These are phyloP conservation scores for Cantharis lateralis DNA, from an alignment of 2,888 invertebrate genomes.

Conservation along the genomic window DNA sequence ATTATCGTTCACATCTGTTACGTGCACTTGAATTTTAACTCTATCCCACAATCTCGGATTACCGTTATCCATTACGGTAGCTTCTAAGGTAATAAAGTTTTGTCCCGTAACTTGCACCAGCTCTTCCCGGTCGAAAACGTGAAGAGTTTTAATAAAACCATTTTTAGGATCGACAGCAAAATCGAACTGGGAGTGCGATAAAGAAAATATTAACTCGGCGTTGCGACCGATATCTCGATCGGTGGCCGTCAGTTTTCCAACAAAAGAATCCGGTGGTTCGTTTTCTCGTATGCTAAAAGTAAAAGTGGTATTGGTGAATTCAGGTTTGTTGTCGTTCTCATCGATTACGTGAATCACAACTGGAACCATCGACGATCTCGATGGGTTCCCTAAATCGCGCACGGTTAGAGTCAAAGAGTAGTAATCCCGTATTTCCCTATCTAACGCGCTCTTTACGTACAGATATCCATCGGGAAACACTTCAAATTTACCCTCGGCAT, in stretches of 20 bases:
- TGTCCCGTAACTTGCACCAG: slow-evolving; percentile 77
- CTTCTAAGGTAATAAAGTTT: slow-evolving; percentile 82
- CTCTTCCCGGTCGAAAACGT: slow-evolving; percentile 87
- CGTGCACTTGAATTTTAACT: slow-evolving; percentile 83
- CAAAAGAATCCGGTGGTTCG: slow-evolving; percentile 85
- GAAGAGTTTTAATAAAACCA: slow-evolving; percentile 86
- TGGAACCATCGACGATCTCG: slow-evolving; percentile 82
- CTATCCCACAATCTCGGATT: slow-evolving; percentile 76
- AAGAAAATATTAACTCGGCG: slow-evolving; percentile 85
- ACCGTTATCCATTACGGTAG: slow-evolving; percentile 86
- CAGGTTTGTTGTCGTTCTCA: slow-evolving; percentile 95
- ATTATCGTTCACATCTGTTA: slow-evolving; percentile 92
- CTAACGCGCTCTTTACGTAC: slow-evolving; percentile 83
- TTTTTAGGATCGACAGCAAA: slow-evolving; percentile 88
- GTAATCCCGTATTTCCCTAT: slow-evolving; percentile 89
- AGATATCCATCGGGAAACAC: slow-evolving; percentile 94
- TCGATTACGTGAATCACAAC: slow-evolving; percentile 93
- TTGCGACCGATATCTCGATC: slow-evolving; percentile 91
- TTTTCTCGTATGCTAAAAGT: slow-evolving; percentile 89
- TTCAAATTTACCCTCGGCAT: slow-evolving; percentile 84
- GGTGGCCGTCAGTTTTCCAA: slow-evolving; percentile 87
- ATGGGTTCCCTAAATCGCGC: slow-evolving; percentile 77
- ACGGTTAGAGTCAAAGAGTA: slow-evolving; percentile 88
- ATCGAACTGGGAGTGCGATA: slow-evolving; percentile 75
- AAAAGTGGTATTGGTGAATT: slow-evolving; percentile 89